Evolutionary conservation across 2,113 vertebrate species (phyloP).

Genomic region (Seriola quinqueradiata): DNA sequence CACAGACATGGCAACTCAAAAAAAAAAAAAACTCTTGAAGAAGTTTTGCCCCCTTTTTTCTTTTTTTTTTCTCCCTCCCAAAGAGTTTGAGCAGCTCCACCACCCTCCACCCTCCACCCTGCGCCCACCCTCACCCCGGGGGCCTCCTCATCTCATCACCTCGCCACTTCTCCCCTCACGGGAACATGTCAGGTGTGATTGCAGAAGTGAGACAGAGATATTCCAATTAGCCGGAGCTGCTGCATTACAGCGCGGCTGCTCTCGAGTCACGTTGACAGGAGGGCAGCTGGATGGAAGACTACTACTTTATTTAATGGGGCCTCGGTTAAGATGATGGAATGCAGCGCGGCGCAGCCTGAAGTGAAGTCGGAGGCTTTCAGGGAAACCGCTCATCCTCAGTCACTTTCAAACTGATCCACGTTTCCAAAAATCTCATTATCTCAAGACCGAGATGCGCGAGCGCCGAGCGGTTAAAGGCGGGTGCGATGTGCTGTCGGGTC

Average conservation of each 20-base stretch:
- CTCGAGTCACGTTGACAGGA: constrained; percentile 25
- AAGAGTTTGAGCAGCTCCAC: constrained; percentile 17
- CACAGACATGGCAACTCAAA: constrained; percentile 1
- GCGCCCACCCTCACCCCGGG: neutral
- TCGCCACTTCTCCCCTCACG: constrained; percentile 24
- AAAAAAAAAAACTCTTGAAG: neutral
- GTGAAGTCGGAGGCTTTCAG: constrained; percentile 28
- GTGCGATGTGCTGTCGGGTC: neutral
- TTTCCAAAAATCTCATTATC: constrained; percentile 39
- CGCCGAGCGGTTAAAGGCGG: neutral
- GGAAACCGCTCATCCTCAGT: constrained; percentile 4
- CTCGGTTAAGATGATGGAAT: constrained; percentile 44
- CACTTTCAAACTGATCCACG: neutral
- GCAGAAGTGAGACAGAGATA: constrained; percentile 55
- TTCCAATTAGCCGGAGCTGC: constrained; percentile 61
- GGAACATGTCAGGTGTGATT: constrained; percentile 56
- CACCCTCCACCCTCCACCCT: neutral
- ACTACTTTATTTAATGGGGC: constrained; percentile 52
- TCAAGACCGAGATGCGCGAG: constrained; percentile 8
- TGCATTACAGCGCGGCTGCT: constrained; percentile 23
- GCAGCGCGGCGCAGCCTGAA: constrained; percentile 24
- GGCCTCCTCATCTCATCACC: constrained; percentile 48
- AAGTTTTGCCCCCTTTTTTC: constrained; percentile 11
- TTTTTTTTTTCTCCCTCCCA: neutral
- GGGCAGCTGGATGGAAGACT: constrained; percentile 45